Evolutionary conservation across 2,113 vertebrate genomes (phyloP).

Genomic region (Typhlomys cinereus): DNA sequence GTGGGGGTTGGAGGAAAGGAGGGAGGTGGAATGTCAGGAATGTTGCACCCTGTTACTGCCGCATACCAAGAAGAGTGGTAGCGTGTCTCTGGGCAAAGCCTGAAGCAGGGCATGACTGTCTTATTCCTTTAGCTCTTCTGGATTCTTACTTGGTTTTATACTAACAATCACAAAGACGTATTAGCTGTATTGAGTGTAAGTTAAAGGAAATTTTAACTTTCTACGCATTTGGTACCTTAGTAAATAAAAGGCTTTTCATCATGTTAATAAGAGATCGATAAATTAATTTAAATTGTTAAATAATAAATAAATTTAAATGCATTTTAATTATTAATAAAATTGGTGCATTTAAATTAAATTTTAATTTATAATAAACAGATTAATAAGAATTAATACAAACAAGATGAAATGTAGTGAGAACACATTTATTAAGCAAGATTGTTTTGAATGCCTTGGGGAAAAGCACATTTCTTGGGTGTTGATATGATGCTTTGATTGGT

Average conservation of each 20-base stretch:
- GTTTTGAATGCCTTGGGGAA: not conserved
- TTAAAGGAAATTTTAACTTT: constrained; percentile 15
- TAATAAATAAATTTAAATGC: not conserved
- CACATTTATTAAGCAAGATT: not conserved
- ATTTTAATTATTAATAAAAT: not conserved
- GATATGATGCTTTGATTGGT: constrained; percentile 3
- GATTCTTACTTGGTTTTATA: not conserved
- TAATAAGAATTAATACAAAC: constrained; percentile 46
- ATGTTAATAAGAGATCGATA: not conserved
- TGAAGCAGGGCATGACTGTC: not conserved
- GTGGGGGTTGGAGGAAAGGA: not conserved
- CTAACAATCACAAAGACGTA: not conserved
- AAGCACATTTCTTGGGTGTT: not conserved
- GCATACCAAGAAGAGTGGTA: not conserved
- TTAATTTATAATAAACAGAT: constrained; percentile 27
- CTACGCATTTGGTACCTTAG: not conserved
- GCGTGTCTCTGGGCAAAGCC: no score
- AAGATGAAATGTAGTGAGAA: constrained; percentile 8
- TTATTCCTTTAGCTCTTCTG: not conserved
- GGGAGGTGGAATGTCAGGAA: not conserved
- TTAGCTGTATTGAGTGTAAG: not conserved
- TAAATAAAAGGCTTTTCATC: not conserved
- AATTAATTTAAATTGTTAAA: not conserved
- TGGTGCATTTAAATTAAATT: not conserved
- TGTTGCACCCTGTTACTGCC: not conserved